Evolutionary conservation across 2,113 vertebrate genomes (phyloP).

Genomic region (Melanotaenia duboulayi): DNA sequence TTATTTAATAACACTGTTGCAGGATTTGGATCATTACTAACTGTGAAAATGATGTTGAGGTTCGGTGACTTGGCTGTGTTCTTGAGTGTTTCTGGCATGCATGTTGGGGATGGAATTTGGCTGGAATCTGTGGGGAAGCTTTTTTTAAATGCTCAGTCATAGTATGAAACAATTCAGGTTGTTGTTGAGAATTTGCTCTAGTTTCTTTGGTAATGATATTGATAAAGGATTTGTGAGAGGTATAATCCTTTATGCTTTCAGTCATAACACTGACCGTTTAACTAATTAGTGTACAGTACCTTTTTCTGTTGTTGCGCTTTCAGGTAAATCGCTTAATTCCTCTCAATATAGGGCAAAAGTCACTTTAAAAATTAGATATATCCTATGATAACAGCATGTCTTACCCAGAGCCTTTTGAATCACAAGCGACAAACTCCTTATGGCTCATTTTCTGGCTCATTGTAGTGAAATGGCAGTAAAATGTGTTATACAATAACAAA

Average conservation of each 20-base stretch:
- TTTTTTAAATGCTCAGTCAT: neutral
- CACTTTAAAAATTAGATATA: neutral
- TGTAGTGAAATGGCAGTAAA: too few relatives aligned
- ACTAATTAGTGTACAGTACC: conserved; percentile 1
- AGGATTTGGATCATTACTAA: neutral
- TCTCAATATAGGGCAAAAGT: neutral
- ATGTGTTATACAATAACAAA: too few relatives aligned
- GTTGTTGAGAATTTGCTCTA: neutral
- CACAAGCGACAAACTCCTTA: too few relatives aligned
- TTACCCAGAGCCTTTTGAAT: neutral
- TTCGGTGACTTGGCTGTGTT: neutral
- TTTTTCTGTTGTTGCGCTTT: neutral
- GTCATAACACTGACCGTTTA: too few relatives aligned
- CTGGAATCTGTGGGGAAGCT: neutral
- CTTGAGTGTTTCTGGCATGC: neutral
- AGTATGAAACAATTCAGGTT: neutral
- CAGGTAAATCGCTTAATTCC: neutral
- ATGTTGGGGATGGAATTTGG: neutral
- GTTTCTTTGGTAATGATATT: neutral
- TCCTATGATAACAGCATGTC: neutral
- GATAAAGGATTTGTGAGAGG: too few relatives aligned
- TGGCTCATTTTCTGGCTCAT: too few relatives aligned
- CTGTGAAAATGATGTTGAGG: neutral
- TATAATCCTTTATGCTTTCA: too few relatives aligned
- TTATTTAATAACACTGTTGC: neutral